Conservation (phyloP, 2,888 invertebrate species). For the Tipula lateralis region DNA sequence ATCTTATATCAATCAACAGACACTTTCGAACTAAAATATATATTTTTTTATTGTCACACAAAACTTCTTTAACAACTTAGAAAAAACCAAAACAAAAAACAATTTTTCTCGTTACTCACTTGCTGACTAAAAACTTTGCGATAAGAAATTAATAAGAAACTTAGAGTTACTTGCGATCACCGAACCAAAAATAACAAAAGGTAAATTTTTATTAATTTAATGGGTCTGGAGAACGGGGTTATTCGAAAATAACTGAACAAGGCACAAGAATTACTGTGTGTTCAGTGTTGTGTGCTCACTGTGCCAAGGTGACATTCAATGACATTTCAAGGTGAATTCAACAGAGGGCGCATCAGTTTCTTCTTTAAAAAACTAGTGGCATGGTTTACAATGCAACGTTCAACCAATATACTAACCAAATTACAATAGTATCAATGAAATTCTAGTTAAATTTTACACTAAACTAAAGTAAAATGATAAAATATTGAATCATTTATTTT, state of each 20-base stretch:
- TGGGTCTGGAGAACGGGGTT: not conserved
- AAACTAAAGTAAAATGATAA: not conserved
- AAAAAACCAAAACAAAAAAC: not conserved
- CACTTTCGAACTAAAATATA: not conserved
- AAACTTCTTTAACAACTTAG: not conserved
- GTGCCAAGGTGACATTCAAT: slow-evolving; percentile 44
- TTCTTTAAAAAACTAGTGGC: not conserved
- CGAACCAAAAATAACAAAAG: not conserved
- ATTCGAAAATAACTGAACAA: not conserved
- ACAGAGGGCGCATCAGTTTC: slow-evolving; percentile 27
- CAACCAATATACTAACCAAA: not conserved
- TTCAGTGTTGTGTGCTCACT: not conserved
- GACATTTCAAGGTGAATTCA: slow-evolving; percentile 50
- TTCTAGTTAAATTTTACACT: not conserved
- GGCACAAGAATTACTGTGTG: not conserved
- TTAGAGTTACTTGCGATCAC: not conserved
- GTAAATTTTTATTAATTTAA: not conserved
- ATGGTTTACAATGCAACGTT: not conserved
- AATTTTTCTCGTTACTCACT: not conserved
- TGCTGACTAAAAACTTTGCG: not conserved
- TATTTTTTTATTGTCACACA: not conserved
- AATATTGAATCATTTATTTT: not conserved
- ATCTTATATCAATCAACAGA: not conserved
- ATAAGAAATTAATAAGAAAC: not conserved
- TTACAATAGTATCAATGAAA: not conserved